Percentiles rank a stretch among this genome's conserved stretches.
phyloP scores from a whole-genome alignment of 2,888 invertebrate species.

The Penaeus monodon region DNA sequence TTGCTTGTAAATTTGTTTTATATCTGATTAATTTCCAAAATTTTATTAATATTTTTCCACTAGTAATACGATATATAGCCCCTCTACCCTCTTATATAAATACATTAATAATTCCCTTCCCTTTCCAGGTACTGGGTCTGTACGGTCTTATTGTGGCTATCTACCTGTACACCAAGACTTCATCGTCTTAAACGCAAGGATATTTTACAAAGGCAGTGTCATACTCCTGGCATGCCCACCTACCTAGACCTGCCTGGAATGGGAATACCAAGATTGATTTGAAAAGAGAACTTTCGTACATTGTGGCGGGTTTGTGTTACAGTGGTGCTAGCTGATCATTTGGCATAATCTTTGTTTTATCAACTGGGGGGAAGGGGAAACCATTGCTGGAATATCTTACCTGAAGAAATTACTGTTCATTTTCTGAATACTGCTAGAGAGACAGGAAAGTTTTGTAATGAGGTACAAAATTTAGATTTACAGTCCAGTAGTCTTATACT shows the following conservation, averaged over 20 bases:
- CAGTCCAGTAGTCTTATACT: background rate
- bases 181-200: constrained; percentile 28
- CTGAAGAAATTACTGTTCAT: too few species aligned
- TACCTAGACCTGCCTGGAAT: constrained; percentile 16
- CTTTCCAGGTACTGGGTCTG: constrained; percentile 88
- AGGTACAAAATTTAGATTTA: background rate
- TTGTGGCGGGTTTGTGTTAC: constrained; percentile 10
- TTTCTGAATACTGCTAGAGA: too few species aligned
- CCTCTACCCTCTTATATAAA: too few species aligned
- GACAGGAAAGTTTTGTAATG: too few species aligned
- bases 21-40: too few species aligned
- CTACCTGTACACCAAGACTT: constrained; percentile 93
- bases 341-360: background rate
- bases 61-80: too few species aligned
- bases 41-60: too few species aligned
- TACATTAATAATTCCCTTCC: constrained; percentile 2
- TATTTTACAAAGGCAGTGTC: constrained; percentile 4
- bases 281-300: background rate
- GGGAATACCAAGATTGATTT: constrained; percentile 6
- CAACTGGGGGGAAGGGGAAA: background rate
- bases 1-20: too few species aligned
- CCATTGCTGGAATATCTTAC: too few species aligned
- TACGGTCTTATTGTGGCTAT: constrained; percentile 99
- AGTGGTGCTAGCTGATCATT: constrained; percentile 12
- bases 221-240: constrained; percentile 9